These are phyloP conservation scores for Sinocyclocheilus grahami DNA, from an alignment of 2,113 vertebrate genomes.

Conservation along the genomic window DNA sequence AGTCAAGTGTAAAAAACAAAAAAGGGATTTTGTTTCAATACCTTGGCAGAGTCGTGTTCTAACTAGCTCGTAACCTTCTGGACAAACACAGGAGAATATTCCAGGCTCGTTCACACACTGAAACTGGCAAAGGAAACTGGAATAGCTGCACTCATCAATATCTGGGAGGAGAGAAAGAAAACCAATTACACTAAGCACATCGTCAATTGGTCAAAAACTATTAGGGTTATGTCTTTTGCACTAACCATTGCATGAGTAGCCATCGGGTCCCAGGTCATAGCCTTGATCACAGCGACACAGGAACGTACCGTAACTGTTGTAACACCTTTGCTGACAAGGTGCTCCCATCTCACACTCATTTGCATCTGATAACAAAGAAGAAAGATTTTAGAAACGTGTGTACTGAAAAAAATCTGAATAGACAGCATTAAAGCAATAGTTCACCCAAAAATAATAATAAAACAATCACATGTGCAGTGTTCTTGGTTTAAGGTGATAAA, in stretches of 20 bases:
- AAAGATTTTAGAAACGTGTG: neutral
- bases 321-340: conserved; percentile 88
- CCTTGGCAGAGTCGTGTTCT: conserved; percentile 87
- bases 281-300: conserved; percentile 90
- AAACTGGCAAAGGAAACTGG: conserved; percentile 87
- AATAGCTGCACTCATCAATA: conserved; percentile 90
- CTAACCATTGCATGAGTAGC: conserved; percentile 84
- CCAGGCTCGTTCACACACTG: conserved; percentile 88
- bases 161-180: conserved; percentile 69
- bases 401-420: neutral
- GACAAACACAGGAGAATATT: conserved; percentile 86
- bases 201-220: neutral
- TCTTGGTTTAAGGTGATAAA: neutral
- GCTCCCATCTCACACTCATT: conserved; percentile 92
- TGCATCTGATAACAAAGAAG: conserved; percentile 75
- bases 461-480: neutral
- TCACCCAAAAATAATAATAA: neutral
- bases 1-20: neutral
- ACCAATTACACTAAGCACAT: neutral
- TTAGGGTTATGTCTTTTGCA: neutral
- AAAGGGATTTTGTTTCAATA: conserved; percentile 48
- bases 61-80: conserved; percentile 86
- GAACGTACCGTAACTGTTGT: conserved; percentile 91
- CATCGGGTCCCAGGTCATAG: conserved; percentile 83
- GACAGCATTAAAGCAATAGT: neutral